These are phyloP conservation scores for Trichopoda pennipes DNA, from an alignment of 2,888 invertebrate genomes.

Conservation along the genomic window DNA sequence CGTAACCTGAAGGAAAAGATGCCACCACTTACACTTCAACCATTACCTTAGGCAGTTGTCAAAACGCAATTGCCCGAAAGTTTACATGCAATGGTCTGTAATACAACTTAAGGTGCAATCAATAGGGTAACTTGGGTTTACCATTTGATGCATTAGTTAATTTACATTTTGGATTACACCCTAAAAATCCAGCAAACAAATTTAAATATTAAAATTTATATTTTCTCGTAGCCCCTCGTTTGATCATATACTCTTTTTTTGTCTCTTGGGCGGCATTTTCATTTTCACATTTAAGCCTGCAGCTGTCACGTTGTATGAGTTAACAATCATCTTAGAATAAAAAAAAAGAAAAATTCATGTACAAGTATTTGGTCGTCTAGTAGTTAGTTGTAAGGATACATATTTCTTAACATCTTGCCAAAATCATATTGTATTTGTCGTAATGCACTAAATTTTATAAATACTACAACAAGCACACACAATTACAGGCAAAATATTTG, in stretches of 20 bases:
- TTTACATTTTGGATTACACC: too few species aligned
- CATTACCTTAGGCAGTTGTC: too few species aligned
- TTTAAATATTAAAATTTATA: not conserved
- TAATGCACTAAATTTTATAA: constrained; percentile 49
- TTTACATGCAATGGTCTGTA: too few species aligned
- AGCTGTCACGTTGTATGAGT: constrained; percentile 77
- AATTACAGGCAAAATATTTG: not conserved
- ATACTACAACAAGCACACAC: not conserved
- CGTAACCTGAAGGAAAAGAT: too few species aligned
- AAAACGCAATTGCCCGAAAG: too few species aligned
- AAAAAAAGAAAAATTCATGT: not conserved
- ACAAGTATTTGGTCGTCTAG: constrained; percentile 37
- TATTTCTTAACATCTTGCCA: constrained; percentile 65
- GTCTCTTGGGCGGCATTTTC: constrained; percentile 72
- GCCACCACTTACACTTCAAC: too few species aligned
- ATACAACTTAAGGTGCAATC: too few species aligned
- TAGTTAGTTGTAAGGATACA: constrained; percentile 42
- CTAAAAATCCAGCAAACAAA: not conserved
- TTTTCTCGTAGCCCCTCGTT: constrained; percentile 31
- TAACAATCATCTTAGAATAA: constrained; percentile 64
- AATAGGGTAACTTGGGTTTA: too few species aligned
- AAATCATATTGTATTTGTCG: constrained; percentile 54
- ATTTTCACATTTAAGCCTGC: constrained; percentile 76
- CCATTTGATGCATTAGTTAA: too few species aligned
- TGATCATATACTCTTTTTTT: constrained; percentile 9